phyloP scores from a whole-genome alignment of 2,888 invertebrate genomes.

The Epirrita christyi region DNA sequence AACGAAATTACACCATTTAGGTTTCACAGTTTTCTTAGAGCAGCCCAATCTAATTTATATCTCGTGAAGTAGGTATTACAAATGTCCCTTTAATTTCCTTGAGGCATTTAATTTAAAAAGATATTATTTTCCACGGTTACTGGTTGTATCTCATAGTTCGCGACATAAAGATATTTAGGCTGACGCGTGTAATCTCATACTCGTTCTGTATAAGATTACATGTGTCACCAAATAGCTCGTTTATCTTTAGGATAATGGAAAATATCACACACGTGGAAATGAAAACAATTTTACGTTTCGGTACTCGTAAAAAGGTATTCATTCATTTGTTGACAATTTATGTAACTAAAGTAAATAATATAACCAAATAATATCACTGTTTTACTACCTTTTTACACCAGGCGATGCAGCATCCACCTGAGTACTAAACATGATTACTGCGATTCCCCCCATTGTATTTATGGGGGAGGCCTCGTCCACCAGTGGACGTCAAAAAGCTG shows the following conservation, averaged over 20 bases:
- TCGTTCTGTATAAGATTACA: slow-evolving; percentile 72
- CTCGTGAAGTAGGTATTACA: slow-evolving; percentile 15
- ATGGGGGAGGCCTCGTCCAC: too few relatives aligned
- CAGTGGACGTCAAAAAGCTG: too few relatives aligned
- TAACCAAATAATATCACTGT: too few relatives aligned
- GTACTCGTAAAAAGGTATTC: slow-evolving; percentile 32
- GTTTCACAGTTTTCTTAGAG: slow-evolving; percentile 9
- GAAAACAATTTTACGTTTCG: slow-evolving; percentile 53
- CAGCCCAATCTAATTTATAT: slow-evolving; percentile 16
- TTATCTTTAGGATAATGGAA: slow-evolving; percentile 70
- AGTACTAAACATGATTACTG: too few relatives aligned
- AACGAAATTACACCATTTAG: slow-evolving; percentile 1
- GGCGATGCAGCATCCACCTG: too few relatives aligned
- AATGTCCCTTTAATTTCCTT: slow-evolving; percentile 26
- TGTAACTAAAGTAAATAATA: too few relatives aligned
- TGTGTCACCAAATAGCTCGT: slow-evolving; percentile 68
- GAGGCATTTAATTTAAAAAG: slow-evolving; percentile 28
- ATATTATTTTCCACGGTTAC: slow-evolving; percentile 26
- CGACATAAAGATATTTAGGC: slow-evolving; percentile 50
- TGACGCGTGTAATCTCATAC: slow-evolving; percentile 72
- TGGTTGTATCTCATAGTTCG: slow-evolving; percentile 34
- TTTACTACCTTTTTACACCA: too few relatives aligned
- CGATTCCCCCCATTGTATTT: too few relatives aligned
- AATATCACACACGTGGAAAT: slow-evolving; percentile 53
- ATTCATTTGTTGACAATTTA: slow-evolving; percentile 5